Base-by-base conservation (phyloP, 2,113 vertebrate species). In the Gallinago media region DNA sequence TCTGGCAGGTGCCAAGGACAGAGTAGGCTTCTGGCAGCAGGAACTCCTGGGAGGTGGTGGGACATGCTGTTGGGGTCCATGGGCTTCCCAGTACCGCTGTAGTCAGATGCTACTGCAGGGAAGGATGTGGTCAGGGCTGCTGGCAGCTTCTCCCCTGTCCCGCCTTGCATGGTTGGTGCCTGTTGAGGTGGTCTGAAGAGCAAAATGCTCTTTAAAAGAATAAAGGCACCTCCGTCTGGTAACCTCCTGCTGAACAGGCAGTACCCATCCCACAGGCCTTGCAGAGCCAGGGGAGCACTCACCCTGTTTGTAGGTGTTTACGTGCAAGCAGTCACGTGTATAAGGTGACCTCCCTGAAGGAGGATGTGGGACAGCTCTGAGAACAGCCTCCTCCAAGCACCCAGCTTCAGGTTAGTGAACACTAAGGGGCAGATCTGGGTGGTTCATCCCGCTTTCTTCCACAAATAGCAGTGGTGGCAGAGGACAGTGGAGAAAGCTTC, bases 61-160 rank as follows among this genome's bases (percentile, higher is more conserved):
- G 11, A n/a, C 6, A 0, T 54, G 42, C 12, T 81, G 36, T 8
- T 80, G 40, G 49, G 18, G n/a, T 25, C 55, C 36, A 23, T 7
- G 25, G 42, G 23, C 32, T 74, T 14, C 15, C 25, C 23, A 8
- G 38, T 44, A 1, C 1, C 25, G 42, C 36, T 67, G 12, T 2
- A 1, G 67, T 23, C 71, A 77, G 31, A 25, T 91, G 49, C 9
- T 61, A 66, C 71, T 68, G 38, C 4, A 8, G 40, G 44, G 32
- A 34, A 75, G n/a, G 47, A 46, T 27, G 55, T 2, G 15, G 14
- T 29, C 5, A 3, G 27, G 38, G 31, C 63, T 77, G 42, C n/a
- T 49, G 55, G 14, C 9, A 7, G 12, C 31, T 89, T 66, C 11
- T 49, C 5, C 1, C 1, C 27, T 3, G 4, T 20, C 4, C 11